Evolutionary conservation across 53 echinoderm and acorn worm genomes (phyloP), one percentile per base, ranked within the genome.

Genomic region (Arbacia lixula): DNA sequence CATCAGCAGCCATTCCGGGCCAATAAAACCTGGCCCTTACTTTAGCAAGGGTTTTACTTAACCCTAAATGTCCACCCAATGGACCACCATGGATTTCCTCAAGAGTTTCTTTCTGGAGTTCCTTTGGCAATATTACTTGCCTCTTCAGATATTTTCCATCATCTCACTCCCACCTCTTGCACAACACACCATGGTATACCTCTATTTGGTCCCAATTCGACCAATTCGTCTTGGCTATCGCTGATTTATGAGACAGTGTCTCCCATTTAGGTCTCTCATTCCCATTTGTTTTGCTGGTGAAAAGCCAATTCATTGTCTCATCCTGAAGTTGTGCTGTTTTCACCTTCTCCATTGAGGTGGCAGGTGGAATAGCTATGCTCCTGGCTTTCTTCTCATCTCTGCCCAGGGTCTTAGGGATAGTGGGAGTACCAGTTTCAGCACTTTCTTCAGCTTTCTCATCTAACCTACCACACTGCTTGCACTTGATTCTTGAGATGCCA

Each of bases 31-130:
- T 58, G 32, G 14, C 58, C 27, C 65, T 85, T 12, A 56, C 39
- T 58, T 43, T 73, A 14, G 57, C 74, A 60, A 85, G 39, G 14
- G 73, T 57, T 19, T 60, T 71, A 14, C 35, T 58, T 42, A 73
- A 35, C 14, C 86, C 86, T 17, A 85, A 73, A 31, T 85, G 86
- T 5, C 86, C 86, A 6, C 57, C 62, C 3, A 74, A 42, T 6
- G 24, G 24, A 22, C 24, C 49, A 6, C 60, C 34, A 31, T 69
- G 71, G 24, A 29, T 31, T 22, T 40, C 31, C 6, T 21, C 6
- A 14, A 69, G 22, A 10, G 42, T 31, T 4, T 69, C 43, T 8
- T 25, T 24, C 5, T 22, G 39, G 24, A 69, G 21, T 6, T 2
- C 1, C 16, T 16, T 69, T 41, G 71, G 71, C 3, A 69, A 20